Percentiles rank a stretch among this genome's conserved stretches.
Evolutionary conservation across 2,888 invertebrate species (phyloP).

Genomic region (Epiblema foenella): DNA sequence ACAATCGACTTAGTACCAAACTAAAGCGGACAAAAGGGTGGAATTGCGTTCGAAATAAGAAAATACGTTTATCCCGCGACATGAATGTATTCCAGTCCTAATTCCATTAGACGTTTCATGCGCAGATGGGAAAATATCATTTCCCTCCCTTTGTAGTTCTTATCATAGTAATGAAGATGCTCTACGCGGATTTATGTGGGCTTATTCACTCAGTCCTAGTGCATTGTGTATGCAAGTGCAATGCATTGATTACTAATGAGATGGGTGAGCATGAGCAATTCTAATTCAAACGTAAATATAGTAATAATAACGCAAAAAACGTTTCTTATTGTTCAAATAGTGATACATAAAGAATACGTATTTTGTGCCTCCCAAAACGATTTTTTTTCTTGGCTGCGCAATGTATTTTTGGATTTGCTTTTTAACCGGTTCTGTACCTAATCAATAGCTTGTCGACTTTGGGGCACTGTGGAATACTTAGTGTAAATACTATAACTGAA

Average conservation of each 20-base stretch:
- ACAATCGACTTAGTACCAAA: too few species aligned
- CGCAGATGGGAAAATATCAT: constrained; percentile 23
- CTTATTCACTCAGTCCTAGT: constrained; percentile 13
- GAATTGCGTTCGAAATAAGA: constrained; percentile 34
- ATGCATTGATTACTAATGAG: not conserved
- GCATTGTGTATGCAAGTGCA: constrained; percentile 5
- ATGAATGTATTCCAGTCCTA: constrained; percentile 27
- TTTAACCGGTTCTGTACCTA: not conserved
- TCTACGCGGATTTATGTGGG: not conserved
- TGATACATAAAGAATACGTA: too few species aligned
- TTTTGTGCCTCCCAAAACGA: too few species aligned
- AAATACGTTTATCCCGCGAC: constrained; percentile 35
- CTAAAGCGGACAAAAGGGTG: constrained; percentile 20
- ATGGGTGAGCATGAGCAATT: not conserved
- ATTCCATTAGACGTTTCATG: constrained; percentile 38
- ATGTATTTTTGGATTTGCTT: too few species aligned
- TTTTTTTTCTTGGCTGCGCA: too few species aligned
- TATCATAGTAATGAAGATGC: constrained; percentile 14
- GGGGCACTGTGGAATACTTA: not conserved
- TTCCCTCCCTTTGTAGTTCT: constrained; percentile 13
- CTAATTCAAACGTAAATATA: not conserved
- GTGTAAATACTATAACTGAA: not conserved
- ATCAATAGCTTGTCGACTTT: not conserved
- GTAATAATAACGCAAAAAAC: too few species aligned
- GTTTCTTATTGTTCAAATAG: too few species aligned